Conservation (phyloP, 2,888 invertebrate genomes). For the Tachina grossa region DNA sequence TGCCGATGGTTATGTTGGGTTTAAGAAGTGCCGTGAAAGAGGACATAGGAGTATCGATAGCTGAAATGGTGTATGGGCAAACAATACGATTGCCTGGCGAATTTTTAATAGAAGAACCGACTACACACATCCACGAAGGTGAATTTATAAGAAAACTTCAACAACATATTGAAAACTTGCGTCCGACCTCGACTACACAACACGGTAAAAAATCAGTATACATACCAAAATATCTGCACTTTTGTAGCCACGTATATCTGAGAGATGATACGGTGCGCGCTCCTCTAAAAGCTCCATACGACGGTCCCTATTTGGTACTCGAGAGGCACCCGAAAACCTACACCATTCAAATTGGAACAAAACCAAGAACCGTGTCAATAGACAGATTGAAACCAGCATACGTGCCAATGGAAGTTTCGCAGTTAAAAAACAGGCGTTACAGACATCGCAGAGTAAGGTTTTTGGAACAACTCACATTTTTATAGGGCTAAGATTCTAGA, state of each 20-base stretch:
- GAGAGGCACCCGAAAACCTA: constrained; percentile 1
- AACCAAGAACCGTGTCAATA: background rate
- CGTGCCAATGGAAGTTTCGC: background rate
- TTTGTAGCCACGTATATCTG: background rate
- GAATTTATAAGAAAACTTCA: background rate
- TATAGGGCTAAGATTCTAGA: background rate
- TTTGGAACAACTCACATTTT: background rate
- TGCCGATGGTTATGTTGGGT: no score
- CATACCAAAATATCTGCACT: background rate
- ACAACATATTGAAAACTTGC: constrained; percentile 1
- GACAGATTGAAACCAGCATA: background rate
- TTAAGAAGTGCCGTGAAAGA: no score
- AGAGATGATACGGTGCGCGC: background rate
- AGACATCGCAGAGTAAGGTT: background rate
- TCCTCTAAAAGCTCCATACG: background rate
- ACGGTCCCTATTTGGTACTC: background rate
- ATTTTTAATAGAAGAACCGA: background rate
- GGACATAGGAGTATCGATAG: no score
- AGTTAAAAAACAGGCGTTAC: background rate
- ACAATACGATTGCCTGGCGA: no score
- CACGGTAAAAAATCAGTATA: background rate
- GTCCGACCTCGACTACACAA: background rate
- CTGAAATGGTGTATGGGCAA: no score
- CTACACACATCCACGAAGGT: background rate
- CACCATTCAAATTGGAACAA: background rate